Percentiles rank a stretch among this genome's conserved stretches.
These are phyloP conservation scores for Periophthalmus magnuspinnatus DNA, from an alignment of 2,797 vertebrate species.

Conservation along the genomic window DNA sequence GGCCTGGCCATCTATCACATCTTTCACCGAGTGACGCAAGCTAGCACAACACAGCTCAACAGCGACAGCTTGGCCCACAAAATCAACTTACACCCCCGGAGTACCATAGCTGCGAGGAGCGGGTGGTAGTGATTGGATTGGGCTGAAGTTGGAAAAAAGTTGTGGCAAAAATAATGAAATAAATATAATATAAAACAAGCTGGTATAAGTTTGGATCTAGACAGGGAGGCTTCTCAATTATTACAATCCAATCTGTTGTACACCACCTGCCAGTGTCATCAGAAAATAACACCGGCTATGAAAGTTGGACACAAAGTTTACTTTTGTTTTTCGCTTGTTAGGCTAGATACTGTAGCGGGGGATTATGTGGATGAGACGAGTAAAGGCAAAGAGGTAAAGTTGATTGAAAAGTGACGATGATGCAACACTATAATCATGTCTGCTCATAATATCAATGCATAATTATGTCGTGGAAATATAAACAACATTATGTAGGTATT, in stretches of 20 bases:
- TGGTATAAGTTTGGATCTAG: slow-evolving; percentile 13
- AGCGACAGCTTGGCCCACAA: slow-evolving; percentile 23
- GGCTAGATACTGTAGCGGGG: neutral
- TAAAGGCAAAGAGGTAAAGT: neutral
- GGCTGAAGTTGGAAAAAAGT: slow-evolving; percentile 26
- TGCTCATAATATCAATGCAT: too few species aligned
- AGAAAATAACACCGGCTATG: neutral
- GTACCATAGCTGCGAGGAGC: slow-evolving; percentile 25
- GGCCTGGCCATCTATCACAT: slow-evolving; percentile 54
- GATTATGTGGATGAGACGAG: neutral
- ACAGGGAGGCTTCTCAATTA: slow-evolving; percentile 41
- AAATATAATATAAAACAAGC: neutral
- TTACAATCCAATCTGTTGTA: slow-evolving; percentile 29
- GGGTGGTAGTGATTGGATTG: slow-evolving; percentile 35
- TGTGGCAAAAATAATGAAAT: slow-evolving; percentile 8
- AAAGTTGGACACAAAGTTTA: slow-evolving; percentile 11
- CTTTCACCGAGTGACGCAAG: slow-evolving; percentile 46
- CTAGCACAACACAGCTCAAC: slow-evolving; percentile 40
- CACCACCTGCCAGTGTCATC: slow-evolving; percentile 9
- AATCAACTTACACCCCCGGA: slow-evolving; percentile 43
- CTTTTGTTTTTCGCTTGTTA: slow-evolving; percentile 3
- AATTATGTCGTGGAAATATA: too few species aligned
- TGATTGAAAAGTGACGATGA: neutral
- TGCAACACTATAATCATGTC: neutral
- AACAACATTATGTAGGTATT: too few species aligned